Percentiles rank a stretch among this genome's conserved stretches.
Conservation (phyloP, 2,888 invertebrate genomes). For the Scelioninae gen. 2 region DNA sequence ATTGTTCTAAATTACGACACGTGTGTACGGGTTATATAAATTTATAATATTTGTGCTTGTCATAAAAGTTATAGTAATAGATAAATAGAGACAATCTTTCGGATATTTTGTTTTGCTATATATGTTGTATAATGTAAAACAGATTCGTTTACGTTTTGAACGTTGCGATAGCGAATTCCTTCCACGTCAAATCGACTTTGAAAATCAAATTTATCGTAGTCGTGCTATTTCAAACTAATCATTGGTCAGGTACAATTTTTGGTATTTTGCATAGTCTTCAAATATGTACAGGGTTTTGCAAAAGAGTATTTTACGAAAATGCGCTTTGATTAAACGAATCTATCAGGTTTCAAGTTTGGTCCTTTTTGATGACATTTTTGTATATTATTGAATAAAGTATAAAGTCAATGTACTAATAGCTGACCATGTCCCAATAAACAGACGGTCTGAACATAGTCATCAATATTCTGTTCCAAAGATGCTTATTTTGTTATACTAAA, state of each 20-base stretch:
- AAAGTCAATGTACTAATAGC: no score
- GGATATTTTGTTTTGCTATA: constrained; percentile 9
- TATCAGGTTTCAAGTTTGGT: no score
- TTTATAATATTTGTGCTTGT: constrained; percentile 43
- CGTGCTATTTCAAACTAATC: constrained; percentile 5
- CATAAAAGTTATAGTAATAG: constrained; percentile 36
- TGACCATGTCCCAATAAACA: no score
- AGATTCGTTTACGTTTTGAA: constrained; percentile 18
- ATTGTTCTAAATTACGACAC: constrained; percentile 15
- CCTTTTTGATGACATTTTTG: no score
- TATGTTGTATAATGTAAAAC: constrained; percentile 11
- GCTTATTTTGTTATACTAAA: no score
- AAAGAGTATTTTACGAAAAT: no score
- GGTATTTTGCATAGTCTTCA: constrained; percentile 27
- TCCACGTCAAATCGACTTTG: constrained; percentile 36
- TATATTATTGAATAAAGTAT: no score
- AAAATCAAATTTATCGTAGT: constrained; percentile 3
- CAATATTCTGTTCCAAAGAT: no score
- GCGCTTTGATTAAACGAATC: no score
- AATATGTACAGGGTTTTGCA: constrained; percentile 25
- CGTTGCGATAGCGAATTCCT: constrained; percentile 1
- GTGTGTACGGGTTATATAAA: constrained; percentile 22
- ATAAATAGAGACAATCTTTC: constrained; percentile 42
- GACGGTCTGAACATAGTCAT: no score
- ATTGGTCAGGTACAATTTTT: constrained; percentile 46